Base-by-base conservation (phyloP, 2,888 invertebrate genomes). In the Drosophila neutralis region DNA sequence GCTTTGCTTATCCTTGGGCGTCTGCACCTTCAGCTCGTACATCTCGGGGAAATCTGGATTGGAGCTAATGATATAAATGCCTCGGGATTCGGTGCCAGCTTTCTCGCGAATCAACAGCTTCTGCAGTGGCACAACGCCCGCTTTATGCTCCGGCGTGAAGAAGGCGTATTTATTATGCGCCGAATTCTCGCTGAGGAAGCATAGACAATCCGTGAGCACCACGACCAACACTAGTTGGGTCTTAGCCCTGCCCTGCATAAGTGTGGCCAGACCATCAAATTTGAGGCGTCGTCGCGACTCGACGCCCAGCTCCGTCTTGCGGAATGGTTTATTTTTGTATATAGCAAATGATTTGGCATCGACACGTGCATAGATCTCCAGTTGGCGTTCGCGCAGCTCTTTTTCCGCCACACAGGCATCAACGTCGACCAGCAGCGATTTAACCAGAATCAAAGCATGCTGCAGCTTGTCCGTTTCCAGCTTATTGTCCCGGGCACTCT, bases 81-180 rank as follows among this genome's bases (percentile, higher is more conserved):
- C 97, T 5, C 97, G 94, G 4, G 96, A 96, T 90, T 97, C 97
- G 65, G 97, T 97, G 62, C 98, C 98, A 0, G 98, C 98, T 92
- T 98, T 98, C 93, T 98, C 98, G 24, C 98, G 95, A 10, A 98
- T 98, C 66, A 99, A 94, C 62, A 99, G 93, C 92, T 98, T 98
- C 92, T 97, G 97, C 64, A 99, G 94, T 0, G 98, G 97, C 18
- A 98, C 97, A 63, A 98, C 98, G 75, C 98, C 98, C 58, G 98
- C 97, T 96, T 98, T 98, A 93, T 97, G 98, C 92, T 98, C 98
- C 51, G 98, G 98, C 76, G 98, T 97, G 91, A 97, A 97, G 94
- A 98, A 98, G 4, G 97, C 95, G 91, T 98, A 98, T 91, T 98
- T 98, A 49, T 92, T 93, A 92, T 98, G 97, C 91, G 98, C 98